Base-by-base conservation (phyloP, 2,797 vertebrate species). In the Merluccius polli region DNA sequence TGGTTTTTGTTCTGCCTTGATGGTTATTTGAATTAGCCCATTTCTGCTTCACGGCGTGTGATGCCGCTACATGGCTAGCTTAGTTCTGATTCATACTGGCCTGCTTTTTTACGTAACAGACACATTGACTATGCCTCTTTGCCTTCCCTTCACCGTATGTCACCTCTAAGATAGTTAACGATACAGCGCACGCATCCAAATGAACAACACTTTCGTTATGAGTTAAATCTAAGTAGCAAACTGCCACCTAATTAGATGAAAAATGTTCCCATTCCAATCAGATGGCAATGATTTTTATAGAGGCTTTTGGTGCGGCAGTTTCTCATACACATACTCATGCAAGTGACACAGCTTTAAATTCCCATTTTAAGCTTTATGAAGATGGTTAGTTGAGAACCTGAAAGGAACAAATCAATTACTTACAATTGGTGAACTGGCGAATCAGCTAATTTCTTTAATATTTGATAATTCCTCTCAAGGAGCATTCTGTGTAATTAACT, bases 381-480 rank as follows among this genome's bases (percentile, higher is more conserved):
- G 81, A 82, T 87, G 85, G 85, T 87, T 90, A 75, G 81, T 84
- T 86, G 88, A 86, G 87, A 88, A 89, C 86, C 84, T 86, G 84
- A 90, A 91, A 84, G 83, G 89, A 93, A 90, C 87, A 89, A 93
- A 93, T 93, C 91, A 93, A 91, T 94, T 93, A 91, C 82, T 81
- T 81, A 75, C 90, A 92, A 89, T 90, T 87, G 83, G 86, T 84
- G 83, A 90, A 91, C 87, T 86, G 89, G 87, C 86, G 65, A 90
- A 91, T 91, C 86, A 89, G 87, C 91, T 92, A 82, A 93, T 91
- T 93, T 93, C 84, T 89, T 90, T 88, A 91, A 93, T 88, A 92
- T 93, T 91, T 91, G 86, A 91, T 86, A 90, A 89, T 82, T 83
- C 82, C 90, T 90, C 91, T 83, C 77, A 86, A 92, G 92, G 90